A percentile compares a stretch with the other conserved stretches of the same genome.
Conservation (phyloP, 2,888 invertebrate genomes). For the Napeogenes inachia region DNA sequence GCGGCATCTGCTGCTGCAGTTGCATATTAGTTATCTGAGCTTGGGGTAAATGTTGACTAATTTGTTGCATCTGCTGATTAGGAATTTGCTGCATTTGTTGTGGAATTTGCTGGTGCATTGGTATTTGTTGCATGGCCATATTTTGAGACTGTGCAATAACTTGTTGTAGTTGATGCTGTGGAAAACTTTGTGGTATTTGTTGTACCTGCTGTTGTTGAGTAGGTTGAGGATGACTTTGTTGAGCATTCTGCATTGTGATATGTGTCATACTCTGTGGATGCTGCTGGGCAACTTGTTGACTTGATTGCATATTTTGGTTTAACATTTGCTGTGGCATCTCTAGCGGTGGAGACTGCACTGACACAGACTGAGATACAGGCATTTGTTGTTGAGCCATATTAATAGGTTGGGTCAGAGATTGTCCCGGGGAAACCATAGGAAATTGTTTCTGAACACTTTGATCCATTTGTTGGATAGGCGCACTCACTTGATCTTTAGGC, state of each 20-base stretch:
- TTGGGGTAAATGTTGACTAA: conserved; percentile 70
- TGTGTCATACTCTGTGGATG: conserved; percentile 76
- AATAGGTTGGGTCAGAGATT: conserved; percentile 70
- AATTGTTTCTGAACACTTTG: conserved; percentile 73
- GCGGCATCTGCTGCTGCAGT: conserved; percentile 73
- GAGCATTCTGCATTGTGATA: conserved; percentile 68
- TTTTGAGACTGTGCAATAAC: conserved; percentile 72
- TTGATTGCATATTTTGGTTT: conserved; percentile 62
- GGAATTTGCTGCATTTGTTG: conserved; percentile 76
- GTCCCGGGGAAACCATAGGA: conserved; percentile 74
- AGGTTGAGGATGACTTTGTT: conserved; percentile 58
- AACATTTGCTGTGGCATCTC: conserved; percentile 74
- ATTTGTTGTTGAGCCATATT: conserved; percentile 68
- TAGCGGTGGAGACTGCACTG: conserved; percentile 72
- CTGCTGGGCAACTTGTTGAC: conserved; percentile 67
- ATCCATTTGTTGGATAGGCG: conserved; percentile 69
- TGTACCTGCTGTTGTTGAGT: conserved; percentile 71
- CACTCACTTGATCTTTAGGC: conserved; percentile 70
- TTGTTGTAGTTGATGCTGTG: conserved; percentile 74
- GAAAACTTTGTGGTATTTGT: conserved; percentile 74
- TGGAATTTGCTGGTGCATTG: conserved; percentile 73
- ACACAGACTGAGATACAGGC: conserved; percentile 66
- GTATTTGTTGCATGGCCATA: conserved; percentile 73
- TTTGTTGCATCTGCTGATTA: conserved; percentile 75
- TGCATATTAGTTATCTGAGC: conserved; percentile 70